These are phyloP conservation scores for Sparidentex hasta DNA, from an alignment of 2,797 vertebrate genomes.

Conservation along the genomic window DNA sequence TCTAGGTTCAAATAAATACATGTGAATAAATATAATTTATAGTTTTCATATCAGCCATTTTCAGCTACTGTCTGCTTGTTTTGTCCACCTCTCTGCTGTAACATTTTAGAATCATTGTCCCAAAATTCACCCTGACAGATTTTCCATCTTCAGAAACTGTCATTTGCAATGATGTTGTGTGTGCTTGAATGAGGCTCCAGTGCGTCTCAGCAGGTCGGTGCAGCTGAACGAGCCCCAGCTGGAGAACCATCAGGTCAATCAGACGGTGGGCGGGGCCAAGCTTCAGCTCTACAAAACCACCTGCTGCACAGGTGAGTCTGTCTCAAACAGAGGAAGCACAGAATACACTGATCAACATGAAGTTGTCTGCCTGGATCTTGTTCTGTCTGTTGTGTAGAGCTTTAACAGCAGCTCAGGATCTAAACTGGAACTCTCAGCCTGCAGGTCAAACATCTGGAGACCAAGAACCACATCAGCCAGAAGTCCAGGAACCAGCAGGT, in stretches of 20 bases:
- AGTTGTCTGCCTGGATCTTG: fast-evolving
- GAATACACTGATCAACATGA: neutral
- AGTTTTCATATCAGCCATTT: too few relatives aligned
- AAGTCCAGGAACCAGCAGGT: constrained; percentile 31
- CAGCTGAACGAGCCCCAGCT: constrained; percentile 43
- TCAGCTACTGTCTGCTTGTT: neutral
- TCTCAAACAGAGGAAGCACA: neutral
- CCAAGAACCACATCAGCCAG: neutral
- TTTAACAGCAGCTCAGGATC: neutral
- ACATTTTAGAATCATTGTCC: too few relatives aligned
- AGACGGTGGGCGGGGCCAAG: constrained; percentile 40
- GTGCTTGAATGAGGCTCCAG: neutral
- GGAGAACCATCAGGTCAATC: constrained; percentile 41
- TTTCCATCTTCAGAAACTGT: too few relatives aligned
- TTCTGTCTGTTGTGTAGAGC: constrained; percentile 12
- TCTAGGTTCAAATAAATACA: neutral
- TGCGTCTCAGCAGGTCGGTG: neutral
- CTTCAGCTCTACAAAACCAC: constrained; percentile 20
- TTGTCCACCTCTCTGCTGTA: too few relatives aligned
- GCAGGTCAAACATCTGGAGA: neutral
- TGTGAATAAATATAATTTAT: neutral
- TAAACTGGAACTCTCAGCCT: neutral
- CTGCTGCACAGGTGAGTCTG: neutral
- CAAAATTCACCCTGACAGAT: too few relatives aligned
- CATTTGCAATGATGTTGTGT: neutral